These are phyloP conservation scores for Strix aluco DNA, from an alignment of 2,113 vertebrate species.

Conservation along the genomic window DNA sequence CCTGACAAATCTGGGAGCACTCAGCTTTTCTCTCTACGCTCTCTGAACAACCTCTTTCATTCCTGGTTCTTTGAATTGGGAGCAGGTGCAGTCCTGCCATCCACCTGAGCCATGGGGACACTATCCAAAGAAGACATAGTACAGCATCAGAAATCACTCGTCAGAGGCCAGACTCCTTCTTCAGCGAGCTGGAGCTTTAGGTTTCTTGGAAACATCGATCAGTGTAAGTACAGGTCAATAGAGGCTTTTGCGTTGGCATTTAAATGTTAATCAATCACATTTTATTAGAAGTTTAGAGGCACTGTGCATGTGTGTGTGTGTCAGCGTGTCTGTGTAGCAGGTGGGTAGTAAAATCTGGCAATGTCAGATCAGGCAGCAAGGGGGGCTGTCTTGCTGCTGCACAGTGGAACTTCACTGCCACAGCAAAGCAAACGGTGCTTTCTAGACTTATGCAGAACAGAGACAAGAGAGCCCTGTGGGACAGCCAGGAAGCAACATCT, in stretches of 20 bases:
- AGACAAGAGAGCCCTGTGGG: not conserved
- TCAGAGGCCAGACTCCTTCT: conserved; percentile 5
- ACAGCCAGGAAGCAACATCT: not conserved
- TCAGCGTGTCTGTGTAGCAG: not conserved
- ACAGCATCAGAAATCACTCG: conserved; percentile 28
- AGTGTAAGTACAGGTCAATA: conserved; percentile 58
- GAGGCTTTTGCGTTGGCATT: conserved; percentile 67
- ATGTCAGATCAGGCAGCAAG: not conserved
- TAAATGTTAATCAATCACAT: conserved; percentile 74
- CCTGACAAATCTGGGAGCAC: not conserved
- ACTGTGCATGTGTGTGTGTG: not conserved
- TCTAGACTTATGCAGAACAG: not conserved
- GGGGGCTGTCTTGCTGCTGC: not conserved
- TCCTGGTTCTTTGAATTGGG: not conserved
- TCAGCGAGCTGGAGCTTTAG: conserved; percentile 26
- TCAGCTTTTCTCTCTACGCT: not conserved
- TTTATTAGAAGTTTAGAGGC: conserved; percentile 74
- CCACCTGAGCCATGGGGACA: not conserved
- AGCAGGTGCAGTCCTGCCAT: not conserved
- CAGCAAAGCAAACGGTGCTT: not conserved
- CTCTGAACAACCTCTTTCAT: not conserved
- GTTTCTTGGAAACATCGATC: conserved; percentile 74
- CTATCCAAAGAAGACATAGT: not conserved
- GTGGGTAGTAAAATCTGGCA: not conserved
- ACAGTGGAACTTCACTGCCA: not conserved